Percentiles rank a stretch among this genome's conserved stretches.
Conservation (phyloP, 30 jellyfish, hydroid and myxozoan species). For the Rhopilema esculentum region DNA sequence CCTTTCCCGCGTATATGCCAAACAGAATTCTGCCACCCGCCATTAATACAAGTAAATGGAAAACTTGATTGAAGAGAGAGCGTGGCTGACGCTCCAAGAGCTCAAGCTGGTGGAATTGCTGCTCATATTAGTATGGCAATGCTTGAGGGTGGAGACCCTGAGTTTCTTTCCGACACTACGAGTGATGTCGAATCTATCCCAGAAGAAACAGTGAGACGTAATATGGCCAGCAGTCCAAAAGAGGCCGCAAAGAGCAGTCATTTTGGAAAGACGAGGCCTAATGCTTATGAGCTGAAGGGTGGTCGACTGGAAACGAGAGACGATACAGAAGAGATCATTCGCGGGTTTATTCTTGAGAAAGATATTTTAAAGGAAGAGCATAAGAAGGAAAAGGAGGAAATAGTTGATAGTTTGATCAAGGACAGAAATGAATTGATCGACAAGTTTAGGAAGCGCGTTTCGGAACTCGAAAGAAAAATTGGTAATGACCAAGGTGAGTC, state of each 20-base stretch:
- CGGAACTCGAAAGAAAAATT: constrained; percentile 66
- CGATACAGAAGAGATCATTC: constrained; percentile 82
- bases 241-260: background rate
- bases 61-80: background rate
- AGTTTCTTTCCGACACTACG: constrained; percentile 6
- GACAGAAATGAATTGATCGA: constrained; percentile 78
- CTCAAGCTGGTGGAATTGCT: background rate
- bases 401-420: constrained; percentile 72
- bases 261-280: background rate
- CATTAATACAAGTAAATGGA: background rate
- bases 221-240: constrained; percentile 18
- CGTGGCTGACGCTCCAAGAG: constrained; percentile 51
- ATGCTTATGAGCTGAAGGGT: constrained; percentile 22
- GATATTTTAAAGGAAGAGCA: constrained; percentile 77
- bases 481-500: constrained; percentile 1
- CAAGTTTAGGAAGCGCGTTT: constrained; percentile 68
- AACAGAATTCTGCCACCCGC: background rate
- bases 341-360: constrained; percentile 93
- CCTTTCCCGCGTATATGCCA: no score
- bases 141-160: constrained; percentile 6
- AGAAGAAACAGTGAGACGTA: constrained; percentile 3
- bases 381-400: constrained; percentile 81
- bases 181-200: constrained; percentile 43
- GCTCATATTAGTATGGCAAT: constrained; percentile 27
- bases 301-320: constrained; percentile 28